Conservation (phyloP, 2,113 vertebrate species). For the Aviceda subcristata region DNA sequence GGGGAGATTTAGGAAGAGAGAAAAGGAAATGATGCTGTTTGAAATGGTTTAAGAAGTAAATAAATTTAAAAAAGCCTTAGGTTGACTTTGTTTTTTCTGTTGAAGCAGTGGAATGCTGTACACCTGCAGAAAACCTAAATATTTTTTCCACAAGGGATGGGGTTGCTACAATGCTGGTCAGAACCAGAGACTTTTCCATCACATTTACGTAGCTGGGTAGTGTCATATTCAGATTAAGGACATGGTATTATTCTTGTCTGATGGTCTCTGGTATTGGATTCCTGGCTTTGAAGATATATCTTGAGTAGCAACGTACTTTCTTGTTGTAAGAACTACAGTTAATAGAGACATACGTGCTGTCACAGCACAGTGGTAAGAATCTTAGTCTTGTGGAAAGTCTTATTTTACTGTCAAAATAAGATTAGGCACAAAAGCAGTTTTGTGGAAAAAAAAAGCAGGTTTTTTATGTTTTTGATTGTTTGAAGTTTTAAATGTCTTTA, state of each 20-base stretch:
- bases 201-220: background rate
- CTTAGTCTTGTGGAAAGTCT: background rate
- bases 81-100: background rate
- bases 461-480: background rate
- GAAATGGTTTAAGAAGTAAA: background rate
- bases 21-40: background rate
- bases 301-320: background rate
- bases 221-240: background rate
- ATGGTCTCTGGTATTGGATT: background rate
- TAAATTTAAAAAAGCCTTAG: background rate
- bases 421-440: background rate
- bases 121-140: background rate
- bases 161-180: background rate
- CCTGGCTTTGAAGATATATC: background rate
- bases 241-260: background rate
- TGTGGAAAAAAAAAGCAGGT: too few relatives aligned
- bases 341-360: background rate
- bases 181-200: background rate
- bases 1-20: background rate
- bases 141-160: background rate
- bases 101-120: background rate
- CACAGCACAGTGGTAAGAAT: background rate
- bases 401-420: background rate
- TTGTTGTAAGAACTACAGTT: background rate
- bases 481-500: background rate